These are phyloP conservation scores for Aethes cnicana DNA, from an alignment of 2,888 invertebrate genomes.

Conservation along the genomic window DNA sequence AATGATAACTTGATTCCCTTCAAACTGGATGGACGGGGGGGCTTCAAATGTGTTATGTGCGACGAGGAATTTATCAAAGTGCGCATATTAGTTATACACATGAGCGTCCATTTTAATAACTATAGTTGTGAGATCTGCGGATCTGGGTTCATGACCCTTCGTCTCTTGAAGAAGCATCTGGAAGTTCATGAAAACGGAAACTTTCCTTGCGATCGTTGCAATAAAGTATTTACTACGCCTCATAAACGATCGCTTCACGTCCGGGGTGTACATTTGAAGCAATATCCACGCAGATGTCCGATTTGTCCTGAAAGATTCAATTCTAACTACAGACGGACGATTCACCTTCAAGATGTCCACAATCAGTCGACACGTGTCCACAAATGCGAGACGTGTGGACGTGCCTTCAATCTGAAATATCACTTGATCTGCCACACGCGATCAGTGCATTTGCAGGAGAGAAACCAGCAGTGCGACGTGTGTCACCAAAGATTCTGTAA, in stretches of 20 bases:
- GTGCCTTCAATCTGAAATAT: slow-evolving; percentile 71
- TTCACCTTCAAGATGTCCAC: slow-evolving; percentile 74
- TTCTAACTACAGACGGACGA: slow-evolving; percentile 71
- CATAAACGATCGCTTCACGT: slow-evolving; percentile 68
- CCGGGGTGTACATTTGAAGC: slow-evolving; percentile 70
- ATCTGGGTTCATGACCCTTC: slow-evolving; percentile 71
- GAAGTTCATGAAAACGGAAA: slow-evolving; percentile 73
- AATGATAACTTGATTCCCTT: slow-evolving; percentile 75
- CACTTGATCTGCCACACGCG: slow-evolving; percentile 71
- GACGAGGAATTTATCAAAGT: slow-evolving; percentile 68
- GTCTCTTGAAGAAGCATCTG: slow-evolving; percentile 70
- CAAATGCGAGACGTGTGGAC: slow-evolving; percentile 71
- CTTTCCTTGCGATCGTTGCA: slow-evolving; percentile 68
- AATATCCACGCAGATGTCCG: slow-evolving; percentile 66
- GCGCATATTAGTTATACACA: slow-evolving; percentile 69
- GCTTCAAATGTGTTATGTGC: slow-evolving; percentile 66
- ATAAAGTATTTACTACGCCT: slow-evolving; percentile 67
- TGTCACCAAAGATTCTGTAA: slow-evolving; percentile 79
- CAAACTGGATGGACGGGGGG: slow-evolving; percentile 54
- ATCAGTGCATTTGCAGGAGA: slow-evolving; percentile 73
- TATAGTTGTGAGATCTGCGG: slow-evolving; percentile 76
- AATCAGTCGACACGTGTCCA: slow-evolving; percentile 72
- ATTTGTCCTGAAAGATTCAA: slow-evolving; percentile 75
- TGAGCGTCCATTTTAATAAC: slow-evolving; percentile 76
- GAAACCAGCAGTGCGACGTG: slow-evolving; percentile 78